Percentiles rank a stretch among this genome's conserved stretches.
phyloP scores from a whole-genome alignment of 2,888 invertebrate genomes.

The Carterocephalus palaemon region DNA sequence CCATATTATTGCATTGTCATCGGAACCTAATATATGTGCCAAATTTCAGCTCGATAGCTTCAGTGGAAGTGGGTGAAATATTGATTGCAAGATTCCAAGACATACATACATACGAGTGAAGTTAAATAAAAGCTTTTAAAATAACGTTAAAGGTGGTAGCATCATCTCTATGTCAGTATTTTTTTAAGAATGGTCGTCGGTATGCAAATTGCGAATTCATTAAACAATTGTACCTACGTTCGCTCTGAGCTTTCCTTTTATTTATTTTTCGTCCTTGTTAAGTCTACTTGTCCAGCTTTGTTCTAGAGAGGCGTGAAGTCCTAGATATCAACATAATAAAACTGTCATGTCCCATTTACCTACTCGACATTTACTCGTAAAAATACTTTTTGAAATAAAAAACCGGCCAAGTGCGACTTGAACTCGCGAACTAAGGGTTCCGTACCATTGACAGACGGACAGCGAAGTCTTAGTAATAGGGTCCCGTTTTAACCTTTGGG shows the following conservation, averaged over 20 bases:
- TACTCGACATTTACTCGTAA: too few species aligned
- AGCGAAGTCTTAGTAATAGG: too few species aligned
- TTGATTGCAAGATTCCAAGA: too few species aligned
- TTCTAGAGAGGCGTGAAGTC: conserved; percentile 50
- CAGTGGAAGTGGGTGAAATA: too few species aligned
- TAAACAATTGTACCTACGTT: conserved; percentile 64
- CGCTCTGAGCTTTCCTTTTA: conserved; percentile 50
- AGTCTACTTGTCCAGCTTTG: conserved; percentile 54
- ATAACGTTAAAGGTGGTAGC: background rate
- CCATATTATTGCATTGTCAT: too few species aligned
- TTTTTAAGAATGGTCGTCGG: conserved; percentile 57
- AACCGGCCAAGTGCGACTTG: too few species aligned
- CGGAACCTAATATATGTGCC: too few species aligned
- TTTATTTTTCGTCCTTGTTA: conserved; percentile 54
- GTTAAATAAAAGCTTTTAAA: background rate
- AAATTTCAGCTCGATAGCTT: too few species aligned
- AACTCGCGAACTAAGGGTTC: too few species aligned
- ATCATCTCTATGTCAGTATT: conserved; percentile 38
- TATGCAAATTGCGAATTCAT: conserved; percentile 75
- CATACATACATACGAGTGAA: background rate
- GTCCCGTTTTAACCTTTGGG: too few species aligned
- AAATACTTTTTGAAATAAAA: too few species aligned
- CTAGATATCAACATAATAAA: conserved; percentile 41
- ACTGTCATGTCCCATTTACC: conserved; percentile 27
- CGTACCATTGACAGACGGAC: too few species aligned